phyloP scores from a whole-genome alignment of 2,113 vertebrate species.

The Nematolebias whitei region DNA sequence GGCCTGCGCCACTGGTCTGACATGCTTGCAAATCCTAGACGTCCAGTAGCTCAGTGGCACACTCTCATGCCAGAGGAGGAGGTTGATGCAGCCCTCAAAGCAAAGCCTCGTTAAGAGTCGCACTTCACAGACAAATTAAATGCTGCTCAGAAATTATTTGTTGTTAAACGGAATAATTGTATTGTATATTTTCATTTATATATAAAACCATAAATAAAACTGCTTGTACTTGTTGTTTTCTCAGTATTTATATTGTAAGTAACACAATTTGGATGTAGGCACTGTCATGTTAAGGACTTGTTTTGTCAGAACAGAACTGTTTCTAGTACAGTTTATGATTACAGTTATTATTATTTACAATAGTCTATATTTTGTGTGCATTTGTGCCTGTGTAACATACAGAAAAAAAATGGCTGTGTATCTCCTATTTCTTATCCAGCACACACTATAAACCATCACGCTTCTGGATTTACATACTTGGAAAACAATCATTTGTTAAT shows the following conservation, averaged over 20 bases:
- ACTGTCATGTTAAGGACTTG: neutral
- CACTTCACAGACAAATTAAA: neutral
- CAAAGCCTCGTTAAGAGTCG: conserved; percentile 75
- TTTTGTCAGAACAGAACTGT: too few species aligned
- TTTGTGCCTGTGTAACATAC: conserved; percentile 12
- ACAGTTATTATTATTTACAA: neutral
- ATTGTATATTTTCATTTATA: neutral
- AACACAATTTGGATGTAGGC: neutral
- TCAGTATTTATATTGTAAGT: neutral
- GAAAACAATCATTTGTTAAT: conserved; percentile 13
- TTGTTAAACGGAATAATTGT: conserved; percentile 25
- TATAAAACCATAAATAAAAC: neutral
- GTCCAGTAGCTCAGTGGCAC: conserved; percentile 88
- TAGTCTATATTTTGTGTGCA: conserved; percentile 3
- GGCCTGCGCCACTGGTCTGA: conserved; percentile 87
- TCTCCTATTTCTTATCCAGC: neutral
- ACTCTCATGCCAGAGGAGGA: conserved; percentile 83
- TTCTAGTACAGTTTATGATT: too few species aligned
- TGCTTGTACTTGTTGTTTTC: neutral
- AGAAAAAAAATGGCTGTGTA: neutral
- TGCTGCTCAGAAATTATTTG: conserved; percentile 2
- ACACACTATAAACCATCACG: conserved; percentile 8
- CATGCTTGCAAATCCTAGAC: conserved; percentile 86
- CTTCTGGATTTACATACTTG: conserved; percentile 18
- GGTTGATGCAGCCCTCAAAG: conserved; percentile 79